phyloP scores from a whole-genome alignment of 2,797 vertebrate genomes.

The Alcedo atthis region DNA sequence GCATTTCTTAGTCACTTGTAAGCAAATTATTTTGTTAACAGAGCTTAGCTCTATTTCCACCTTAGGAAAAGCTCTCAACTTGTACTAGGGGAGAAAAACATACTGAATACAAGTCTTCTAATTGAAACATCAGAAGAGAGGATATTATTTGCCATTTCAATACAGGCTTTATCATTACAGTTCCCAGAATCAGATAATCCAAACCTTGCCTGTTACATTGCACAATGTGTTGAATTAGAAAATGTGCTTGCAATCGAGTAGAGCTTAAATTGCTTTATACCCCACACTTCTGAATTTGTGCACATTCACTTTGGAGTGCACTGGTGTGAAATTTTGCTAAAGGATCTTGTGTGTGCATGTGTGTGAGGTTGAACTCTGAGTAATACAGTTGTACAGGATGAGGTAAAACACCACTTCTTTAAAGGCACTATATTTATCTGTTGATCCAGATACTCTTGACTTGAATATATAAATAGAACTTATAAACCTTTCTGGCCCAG shows the following conservation, averaged over 20 bases:
- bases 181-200: not conserved
- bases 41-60: not conserved
- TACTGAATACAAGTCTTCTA: not conserved
- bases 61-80: not conserved
- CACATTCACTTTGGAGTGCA: not conserved
- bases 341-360: not conserved
- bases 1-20: constrained; percentile 1
- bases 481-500: not conserved
- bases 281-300: not conserved
- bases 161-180: not conserved
- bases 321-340: not conserved
- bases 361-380: not conserved
- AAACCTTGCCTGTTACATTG: not conserved
- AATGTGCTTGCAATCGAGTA: not conserved
- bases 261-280: not conserved
- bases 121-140: not conserved
- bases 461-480: constrained; percentile 38
- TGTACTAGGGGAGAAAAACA: not conserved
- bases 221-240: not conserved
- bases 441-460: constrained; percentile 29
- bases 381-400: not conserved
- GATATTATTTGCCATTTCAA: not conserved
- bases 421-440: constrained; percentile 32
- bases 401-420: constrained; percentile 50
- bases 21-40: not conserved